Evolutionary conservation across 2,113 vertebrate genomes (phyloP).

Genomic region (Gasterosteus aculeatus): DNA sequence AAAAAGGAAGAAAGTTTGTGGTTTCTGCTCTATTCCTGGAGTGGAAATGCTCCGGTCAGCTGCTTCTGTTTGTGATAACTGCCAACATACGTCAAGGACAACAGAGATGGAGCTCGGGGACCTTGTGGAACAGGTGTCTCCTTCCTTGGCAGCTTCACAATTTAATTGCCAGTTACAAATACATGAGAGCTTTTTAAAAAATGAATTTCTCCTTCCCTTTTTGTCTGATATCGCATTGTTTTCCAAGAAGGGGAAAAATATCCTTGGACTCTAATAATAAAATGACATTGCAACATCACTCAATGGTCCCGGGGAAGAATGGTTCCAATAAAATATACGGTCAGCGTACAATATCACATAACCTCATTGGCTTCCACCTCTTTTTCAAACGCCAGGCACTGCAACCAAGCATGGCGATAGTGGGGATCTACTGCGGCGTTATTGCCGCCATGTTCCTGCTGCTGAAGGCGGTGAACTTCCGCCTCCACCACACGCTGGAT

Average conservation of each 20-base stretch:
- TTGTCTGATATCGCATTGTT: neutral
- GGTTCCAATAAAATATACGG: neutral
- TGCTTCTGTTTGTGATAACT: slow-evolving; percentile 37
- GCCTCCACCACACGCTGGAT: slow-evolving; percentile 95
- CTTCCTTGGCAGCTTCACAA: neutral
- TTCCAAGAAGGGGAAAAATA: neutral
- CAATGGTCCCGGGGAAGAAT: neutral
- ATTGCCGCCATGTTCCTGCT: slow-evolving; percentile 94
- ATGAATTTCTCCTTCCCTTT: neutral
- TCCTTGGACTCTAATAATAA: neutral
- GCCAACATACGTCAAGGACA: slow-evolving; percentile 52
- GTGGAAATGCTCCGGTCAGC: slow-evolving; percentile 59
- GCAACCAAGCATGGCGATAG: slow-evolving; percentile 96
- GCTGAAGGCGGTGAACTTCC: slow-evolving; percentile 96
- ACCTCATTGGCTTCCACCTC: neutral
- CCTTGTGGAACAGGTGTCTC: slow-evolving; percentile 9
- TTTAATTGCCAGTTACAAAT: neutral
- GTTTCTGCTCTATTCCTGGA: slow-evolving; percentile 70
- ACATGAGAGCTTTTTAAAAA: neutral
- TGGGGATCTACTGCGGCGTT: slow-evolving; percentile 96
- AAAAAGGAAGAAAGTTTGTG: slow-evolving; percentile 47
- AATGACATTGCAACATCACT: neutral
- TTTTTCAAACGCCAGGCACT: slow-evolving; percentile 85
- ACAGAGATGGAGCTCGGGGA: slow-evolving; percentile 15
- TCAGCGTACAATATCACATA: neutral